Evolutionary conservation across 2,888 invertebrate species (phyloP), one percentile per base, ranked within the genome.

Genomic region (Hoplodrina ambigua): DNA sequence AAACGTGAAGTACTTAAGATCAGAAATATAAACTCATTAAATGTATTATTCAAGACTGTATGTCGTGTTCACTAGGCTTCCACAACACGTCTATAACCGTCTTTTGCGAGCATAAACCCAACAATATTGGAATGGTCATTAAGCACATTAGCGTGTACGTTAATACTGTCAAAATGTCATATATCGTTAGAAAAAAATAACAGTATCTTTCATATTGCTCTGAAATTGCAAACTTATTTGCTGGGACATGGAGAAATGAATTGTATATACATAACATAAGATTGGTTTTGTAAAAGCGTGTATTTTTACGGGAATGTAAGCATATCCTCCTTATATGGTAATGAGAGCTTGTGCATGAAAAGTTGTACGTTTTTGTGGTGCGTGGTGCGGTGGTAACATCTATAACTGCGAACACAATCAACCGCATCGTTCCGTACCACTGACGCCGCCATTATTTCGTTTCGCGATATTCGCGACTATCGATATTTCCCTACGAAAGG

Each of bases 371-470:
- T 89, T 90, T 88, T 88, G 86, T 81, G 75, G 72, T 66, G 76
- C 83, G 86, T 80, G 84, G 84, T 86, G 85, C 85, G 83, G 83
- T 86, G 74, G 87, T 85, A 87, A 86, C 85, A 88, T 87, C 82
- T 87, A 88, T 86, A 89, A 88, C 88, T 88, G 87, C 89, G 87
- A 85, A 87, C 90, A 91, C 93, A 91, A 93, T 94, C 87, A 92
- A 92, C 90, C 93, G 94, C 61, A 86, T 87, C 94, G 94, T 93
- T 91, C 89, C 94, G 91, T 85, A 86, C 93, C 90, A 92, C 82
- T 90, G 88, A 62, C 89, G 86, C 92, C 85, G 87, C 91, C 90
- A 93, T 94, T 91, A 88, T 86, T 90, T 88, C 83, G 88, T 87
- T 87, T 89, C 86, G 88, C 86, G 58, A 70, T 64, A 60, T 65